Base-by-base conservation (phyloP, 1,140 invertebrate species). In the Drosophila mojavensis region DNA sequence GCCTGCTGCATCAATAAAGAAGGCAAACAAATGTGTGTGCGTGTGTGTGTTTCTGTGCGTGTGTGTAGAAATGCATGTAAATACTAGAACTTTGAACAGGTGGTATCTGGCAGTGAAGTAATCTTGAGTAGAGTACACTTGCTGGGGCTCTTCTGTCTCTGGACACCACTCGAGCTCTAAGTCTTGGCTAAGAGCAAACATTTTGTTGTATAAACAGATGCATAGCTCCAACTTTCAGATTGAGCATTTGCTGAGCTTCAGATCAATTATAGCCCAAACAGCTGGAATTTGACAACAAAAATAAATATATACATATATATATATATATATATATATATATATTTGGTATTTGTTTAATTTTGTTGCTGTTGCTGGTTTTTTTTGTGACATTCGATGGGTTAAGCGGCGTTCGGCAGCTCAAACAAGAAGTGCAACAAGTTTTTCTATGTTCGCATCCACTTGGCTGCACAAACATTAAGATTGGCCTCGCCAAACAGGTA, bases 391-490 rank as follows among this genome's bases (percentile, higher is more conserved):
- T 50, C 68, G 58, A 62, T 55, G 65, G 66, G 58, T 36, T 74
- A 58, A 69, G 58, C 65, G 56, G 55, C 55, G 41, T 66, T 47
- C 56, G 71, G 66, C 67, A 59, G 66, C 59, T 50, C 24, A 61
- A 74, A 68, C 56, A 28, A 59, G 53, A 48, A 51, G 33, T 45
- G 54, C 64, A 53, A 61, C 65, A 56, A 56, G 65, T 74, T 74
- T 68, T 64, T 61, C 43, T 36, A 13, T 66, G 53, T 10, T 65
- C 54, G 45, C 58, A 54, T 66, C 69, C 62, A 72, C 48, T 68
- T 74, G 58, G 43, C 11, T 56, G 65, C 51, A 56, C 71, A 74
- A 74, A 74, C 71, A 74, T 74, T 61, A 73, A 66, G 63, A 65
- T 71, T 71, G 68, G 68, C 62, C 54, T 28, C 59, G 41, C 4